Conservation (phyloP, 1,140 invertebrate genomes). For the Cotesia vestalis region DNA sequence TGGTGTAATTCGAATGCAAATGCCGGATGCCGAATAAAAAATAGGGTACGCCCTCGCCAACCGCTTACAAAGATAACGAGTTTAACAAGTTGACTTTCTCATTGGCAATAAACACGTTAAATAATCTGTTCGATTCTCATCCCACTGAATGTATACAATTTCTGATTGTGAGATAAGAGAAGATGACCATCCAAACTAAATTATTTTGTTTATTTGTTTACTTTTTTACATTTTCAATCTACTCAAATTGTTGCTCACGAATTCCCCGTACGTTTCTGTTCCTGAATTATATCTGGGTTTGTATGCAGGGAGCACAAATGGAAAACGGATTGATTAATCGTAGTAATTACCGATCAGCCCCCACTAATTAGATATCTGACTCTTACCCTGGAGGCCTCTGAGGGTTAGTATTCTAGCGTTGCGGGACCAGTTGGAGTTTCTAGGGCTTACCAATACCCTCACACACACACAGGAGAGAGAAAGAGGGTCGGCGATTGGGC, state of each 20-base stretch:
- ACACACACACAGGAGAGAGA: conserved; percentile 41
- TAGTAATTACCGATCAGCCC: conserved; percentile 67
- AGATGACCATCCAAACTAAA: neutral
- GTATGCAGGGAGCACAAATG: conserved; percentile 56
- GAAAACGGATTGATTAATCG: conserved; percentile 70
- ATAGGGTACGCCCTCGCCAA: conserved; percentile 33
- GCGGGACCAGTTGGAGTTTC: conserved; percentile 41
- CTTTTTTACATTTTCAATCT: conserved; percentile 13
- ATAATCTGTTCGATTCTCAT: conserved; percentile 13
- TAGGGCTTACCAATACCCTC: conserved; percentile 18
- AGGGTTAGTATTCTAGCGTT: conserved; percentile 53
- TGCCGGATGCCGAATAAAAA: conserved; percentile 19
- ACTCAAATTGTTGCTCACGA: neutral
- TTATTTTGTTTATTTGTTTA: no score
- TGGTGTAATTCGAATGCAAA: conserved; percentile 37
- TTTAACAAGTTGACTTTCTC: conserved; percentile 11
- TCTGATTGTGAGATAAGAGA: neutral
- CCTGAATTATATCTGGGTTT: neutral
- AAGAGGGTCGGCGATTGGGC: conserved; percentile 38
- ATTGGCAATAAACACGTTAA: conserved; percentile 22
- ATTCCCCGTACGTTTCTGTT: neutral
- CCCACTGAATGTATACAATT: neutral
- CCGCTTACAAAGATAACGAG: conserved; percentile 17
- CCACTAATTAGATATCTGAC: conserved; percentile 67
- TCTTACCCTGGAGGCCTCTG: conserved; percentile 55